Base-by-base conservation (phyloP, 2,113 vertebrate species). In the Bungarus multicinctus region DNA sequence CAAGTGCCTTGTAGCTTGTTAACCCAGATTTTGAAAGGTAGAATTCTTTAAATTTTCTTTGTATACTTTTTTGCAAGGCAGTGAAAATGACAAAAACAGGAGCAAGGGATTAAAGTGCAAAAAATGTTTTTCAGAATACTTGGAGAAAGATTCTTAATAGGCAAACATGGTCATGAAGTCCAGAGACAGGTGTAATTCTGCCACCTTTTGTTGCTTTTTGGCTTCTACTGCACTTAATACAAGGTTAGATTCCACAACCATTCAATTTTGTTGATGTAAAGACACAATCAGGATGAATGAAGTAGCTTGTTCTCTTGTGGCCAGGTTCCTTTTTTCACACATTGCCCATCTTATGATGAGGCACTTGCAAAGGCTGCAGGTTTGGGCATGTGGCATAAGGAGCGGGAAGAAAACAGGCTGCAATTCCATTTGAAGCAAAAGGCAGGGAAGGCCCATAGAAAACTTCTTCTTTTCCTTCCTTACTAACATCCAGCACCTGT, bases 391-490 rank as follows among this genome's bases (percentile, higher is more conserved):
- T 98, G 96, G 98, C 99, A 64, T 98, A 98, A 0, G 99, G 99
- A 93, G 99, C 99, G 2, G 99, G 99, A 54, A 99, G 98, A 93
- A 99, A 99, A 96, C 99, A 99, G 0, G 99, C 98, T 12, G 99
- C 99, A 94, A 99, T 98, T 64, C 99, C 99, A 2, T 99, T 99
- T 93, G 99, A 99, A 95, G 99, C 99, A 0, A 99, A 99, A 2
- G 99, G 99, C 74, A 99, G 98, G 0, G 98, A 99, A 11, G 99
- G 99, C 45, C 99, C 99, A 3, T 99, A 99, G 96, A 99, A 99
- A 0, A 98, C 98, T 95, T 99, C 99, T 96, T 99, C 99, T 95
- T 99, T 99, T 91, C 99, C 99, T 95, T 99, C 99, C 88, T 97
- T 97, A 93, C 99, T 99, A 55, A 99, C 98, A 94, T 99, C 99